phyloP scores from a whole-genome alignment of 2,888 invertebrate genomes.

The Neoitamus cyanurus region DNA sequence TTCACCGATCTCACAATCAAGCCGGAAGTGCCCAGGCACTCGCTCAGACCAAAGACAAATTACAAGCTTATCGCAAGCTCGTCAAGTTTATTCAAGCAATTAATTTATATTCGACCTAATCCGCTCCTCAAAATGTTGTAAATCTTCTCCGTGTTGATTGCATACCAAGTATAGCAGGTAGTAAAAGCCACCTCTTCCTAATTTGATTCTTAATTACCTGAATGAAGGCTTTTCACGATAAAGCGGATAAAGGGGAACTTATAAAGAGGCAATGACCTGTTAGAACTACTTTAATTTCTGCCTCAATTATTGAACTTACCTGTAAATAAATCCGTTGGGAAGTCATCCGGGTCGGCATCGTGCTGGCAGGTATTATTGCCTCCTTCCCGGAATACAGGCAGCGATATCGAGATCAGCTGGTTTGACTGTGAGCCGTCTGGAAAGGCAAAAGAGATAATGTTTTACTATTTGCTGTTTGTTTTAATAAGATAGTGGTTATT shows the following conservation, averaged over 20 bases:
- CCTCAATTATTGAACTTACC: conserved; percentile 58
- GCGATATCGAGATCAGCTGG: neutral
- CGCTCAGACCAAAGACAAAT: neutral
- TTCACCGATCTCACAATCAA: neutral
- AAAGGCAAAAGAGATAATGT: neutral
- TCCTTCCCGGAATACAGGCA: neutral
- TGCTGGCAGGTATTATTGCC: neutral
- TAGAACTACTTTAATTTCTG: too few species aligned
- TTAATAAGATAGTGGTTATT: neutral
- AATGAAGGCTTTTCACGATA: too few species aligned
- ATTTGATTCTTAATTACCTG: too few species aligned
- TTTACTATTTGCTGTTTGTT: neutral
- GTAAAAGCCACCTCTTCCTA: neutral
- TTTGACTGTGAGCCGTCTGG: neutral
- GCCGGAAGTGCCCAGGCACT: neutral
- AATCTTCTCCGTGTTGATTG: neutral
- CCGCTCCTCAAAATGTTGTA: neutral
- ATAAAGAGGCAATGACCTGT: too few species aligned
- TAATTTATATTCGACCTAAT: neutral
- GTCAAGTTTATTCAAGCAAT: neutral
- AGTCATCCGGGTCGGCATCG: conserved; percentile 66
- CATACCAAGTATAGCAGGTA: neutral
- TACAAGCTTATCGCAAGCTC: neutral
- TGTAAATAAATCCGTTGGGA: conserved; percentile 68
- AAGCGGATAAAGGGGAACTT: too few species aligned